Conservation (phyloP, 2,113 vertebrate species). For the human (Homo sapiens) region DNA sequence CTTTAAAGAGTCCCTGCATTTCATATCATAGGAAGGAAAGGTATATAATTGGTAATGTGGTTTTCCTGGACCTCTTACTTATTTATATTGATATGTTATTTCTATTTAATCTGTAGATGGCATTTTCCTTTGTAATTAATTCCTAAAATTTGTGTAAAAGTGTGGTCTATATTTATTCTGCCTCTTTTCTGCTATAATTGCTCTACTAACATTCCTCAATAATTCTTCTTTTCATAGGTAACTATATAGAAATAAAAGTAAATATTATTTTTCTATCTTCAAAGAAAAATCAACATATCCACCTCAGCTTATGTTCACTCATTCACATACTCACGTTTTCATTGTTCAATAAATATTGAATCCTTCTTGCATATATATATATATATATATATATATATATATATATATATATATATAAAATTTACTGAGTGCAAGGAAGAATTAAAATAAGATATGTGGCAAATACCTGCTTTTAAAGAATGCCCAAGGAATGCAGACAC, state of each 20-base stretch:
- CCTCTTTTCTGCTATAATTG: constrained; percentile 47
- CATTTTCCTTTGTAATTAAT: constrained; percentile 49
- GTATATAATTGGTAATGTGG: neutral
- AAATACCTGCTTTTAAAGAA: neutral
- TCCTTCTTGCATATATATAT: neutral
- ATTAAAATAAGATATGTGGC: neutral
- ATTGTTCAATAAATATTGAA: constrained; percentile 23
- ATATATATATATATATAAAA: neutral
- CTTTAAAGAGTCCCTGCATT: constrained; percentile 39
- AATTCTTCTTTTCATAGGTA: constrained; percentile 46
- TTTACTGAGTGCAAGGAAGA: neutral
- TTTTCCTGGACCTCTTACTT: neutral
- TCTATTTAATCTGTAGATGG: constrained; percentile 6
- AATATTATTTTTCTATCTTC: constrained; percentile 54
- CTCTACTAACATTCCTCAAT: constrained; percentile 18
- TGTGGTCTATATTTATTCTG: constrained; percentile 28
- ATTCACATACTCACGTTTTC: constrained; percentile 39
- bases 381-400: neutral
- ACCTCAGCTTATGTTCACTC: neutral
- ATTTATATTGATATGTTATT: constrained; percentile 35
- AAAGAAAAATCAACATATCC: constrained; percentile 53
- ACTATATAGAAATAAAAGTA: constrained; percentile 49
- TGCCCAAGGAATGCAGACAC: neutral
- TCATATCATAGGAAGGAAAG: constrained; percentile 46
- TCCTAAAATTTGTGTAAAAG: constrained; percentile 34